Evolutionary conservation across 2,113 vertebrate genomes (phyloP), one percentile per base, ranked within the genome.

Genomic region (Megaceryle torquata): DNA sequence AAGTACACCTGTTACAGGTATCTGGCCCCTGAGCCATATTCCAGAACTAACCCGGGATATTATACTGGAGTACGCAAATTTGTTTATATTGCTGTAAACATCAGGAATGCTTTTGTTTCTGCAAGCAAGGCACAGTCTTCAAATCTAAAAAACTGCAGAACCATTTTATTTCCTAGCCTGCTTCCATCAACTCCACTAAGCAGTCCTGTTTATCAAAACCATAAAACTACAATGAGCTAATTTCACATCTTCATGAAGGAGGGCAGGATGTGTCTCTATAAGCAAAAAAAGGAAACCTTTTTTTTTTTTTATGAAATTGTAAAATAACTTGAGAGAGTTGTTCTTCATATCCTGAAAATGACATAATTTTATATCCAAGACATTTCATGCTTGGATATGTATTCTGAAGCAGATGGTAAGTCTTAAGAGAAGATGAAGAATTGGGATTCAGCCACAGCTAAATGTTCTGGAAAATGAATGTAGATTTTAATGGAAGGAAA

Each of bases 401-500:
- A 78, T 86, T 95, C 68, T 86, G 67, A 94, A 94, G 41, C 93
- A 95, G 87, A 96, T 88, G 67, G 67, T 43, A 80, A 64, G 33
- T 56, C 59, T 70, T 90, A 75, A 76, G 89, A 94, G 72, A 95
- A 71, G 33, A 91, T 56, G 35, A 87, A 89, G 71, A 89, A 78
- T 2, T 70, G 68, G 29, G 37, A 91, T 86, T 74, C 68, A 83
- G 51, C 17, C n/a, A 81, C 43, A 81, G 71, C 12, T 88, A 93
- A 37, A 37, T 37, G 37, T 37, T 37, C 37, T 37, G 37, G 37
- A 37, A 37, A 37, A 37, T 37, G 37, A 37, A 37, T 37, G 39
- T 41, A 41, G 39, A 41, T 41, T 41, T 41, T 41, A 41, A 41
- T 41, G 39, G 39, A 37, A 37, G 39, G 9, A 41, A 41, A 41